Base-by-base conservation (phyloP, 2,888 invertebrate genomes). In the Hemicrepidius hirtus region DNA sequence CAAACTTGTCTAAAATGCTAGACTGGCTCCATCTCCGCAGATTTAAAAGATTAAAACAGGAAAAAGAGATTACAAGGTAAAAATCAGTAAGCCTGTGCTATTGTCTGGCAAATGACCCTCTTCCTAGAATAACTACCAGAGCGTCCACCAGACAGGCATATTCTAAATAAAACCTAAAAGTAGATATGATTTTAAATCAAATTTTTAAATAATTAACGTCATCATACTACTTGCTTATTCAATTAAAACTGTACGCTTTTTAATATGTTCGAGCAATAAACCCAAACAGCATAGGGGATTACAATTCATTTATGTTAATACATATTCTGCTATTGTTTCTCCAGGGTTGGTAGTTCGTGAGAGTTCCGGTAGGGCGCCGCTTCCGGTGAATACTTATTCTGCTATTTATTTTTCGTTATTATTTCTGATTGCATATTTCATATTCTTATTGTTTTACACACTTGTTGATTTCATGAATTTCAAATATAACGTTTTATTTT, bases 311-410 rank as follows among this genome's bases (percentile, higher is more conserved):
- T 72, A 73, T 73, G 67, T 18, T 72, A 72, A 68, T 68, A 28
- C 16, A 35, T 66, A 35, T 60, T 53, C 13, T 65, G 65, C 68
- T 24, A 73, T 73, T 73, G 72, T 73, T 64, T 20, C 57, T 59
- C 40, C 46, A 59, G 72, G 72, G 68, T 68, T 73, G 68, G 63
- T 50, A 53, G 68, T 64, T 68, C 72, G 68, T 73, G 72, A 73
- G 72, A 73, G 72, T 73, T 73, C 72, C 72, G 72, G 68, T 68
- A 59, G 64, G 68, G 49, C 64, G 40, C 68, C 57, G 35, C 53
- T 68, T 73, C 72, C 72, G 72, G 63, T 50, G 62, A 68, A 63
- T 59, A n/a, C n/a, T n/a, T n/a, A 53, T 67, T 16, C 18, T 44
- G 40, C 28, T 18, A 64, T 41, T 6, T 50, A 32, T 53, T 53